A percentile compares a stretch with the other conserved stretches of the same genome.
phyloP scores from a whole-genome alignment of 1,140 invertebrate genomes.

The Caerostris extrusa region DNA sequence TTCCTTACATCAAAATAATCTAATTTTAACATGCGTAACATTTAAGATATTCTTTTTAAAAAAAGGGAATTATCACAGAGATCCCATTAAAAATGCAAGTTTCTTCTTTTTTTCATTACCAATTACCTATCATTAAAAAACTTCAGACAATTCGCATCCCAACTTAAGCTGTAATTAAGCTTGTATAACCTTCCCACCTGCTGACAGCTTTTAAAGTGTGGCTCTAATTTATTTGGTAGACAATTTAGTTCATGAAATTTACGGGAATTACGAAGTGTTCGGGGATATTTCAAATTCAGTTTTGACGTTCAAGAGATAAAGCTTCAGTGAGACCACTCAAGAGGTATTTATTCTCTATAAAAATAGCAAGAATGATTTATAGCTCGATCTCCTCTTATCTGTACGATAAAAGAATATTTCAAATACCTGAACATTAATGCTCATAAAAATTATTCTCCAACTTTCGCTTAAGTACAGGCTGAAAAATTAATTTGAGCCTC shows the following conservation, averaged over 20 bases:
- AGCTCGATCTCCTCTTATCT: not conserved
- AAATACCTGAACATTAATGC: not conserved
- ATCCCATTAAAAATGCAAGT: not conserved
- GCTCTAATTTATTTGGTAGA: not conserved
- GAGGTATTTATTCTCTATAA: not conserved
- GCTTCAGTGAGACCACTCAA: not conserved
- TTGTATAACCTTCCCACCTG: not conserved
- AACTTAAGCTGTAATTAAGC: not conserved
- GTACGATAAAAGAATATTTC: not conserved
- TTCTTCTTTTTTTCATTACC: not conserved
- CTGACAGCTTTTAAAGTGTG: constrained; percentile 6
- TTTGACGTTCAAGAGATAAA: not conserved
- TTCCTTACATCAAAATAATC: not conserved
- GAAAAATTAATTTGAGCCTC: not conserved
- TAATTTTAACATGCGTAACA: not conserved
- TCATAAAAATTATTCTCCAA: not conserved
- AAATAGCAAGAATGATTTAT: not conserved
- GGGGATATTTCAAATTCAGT: not conserved
- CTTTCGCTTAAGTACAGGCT: not conserved
- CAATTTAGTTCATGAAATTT: constrained; percentile 3
- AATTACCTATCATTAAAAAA: not conserved
- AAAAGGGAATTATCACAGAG: not conserved
- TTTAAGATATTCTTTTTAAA: not conserved
- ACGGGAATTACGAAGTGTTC: not conserved
- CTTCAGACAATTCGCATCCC: not conserved